Conservation (phyloP, 2,888 invertebrate species). For the Drosophila sordidapex region DNA sequence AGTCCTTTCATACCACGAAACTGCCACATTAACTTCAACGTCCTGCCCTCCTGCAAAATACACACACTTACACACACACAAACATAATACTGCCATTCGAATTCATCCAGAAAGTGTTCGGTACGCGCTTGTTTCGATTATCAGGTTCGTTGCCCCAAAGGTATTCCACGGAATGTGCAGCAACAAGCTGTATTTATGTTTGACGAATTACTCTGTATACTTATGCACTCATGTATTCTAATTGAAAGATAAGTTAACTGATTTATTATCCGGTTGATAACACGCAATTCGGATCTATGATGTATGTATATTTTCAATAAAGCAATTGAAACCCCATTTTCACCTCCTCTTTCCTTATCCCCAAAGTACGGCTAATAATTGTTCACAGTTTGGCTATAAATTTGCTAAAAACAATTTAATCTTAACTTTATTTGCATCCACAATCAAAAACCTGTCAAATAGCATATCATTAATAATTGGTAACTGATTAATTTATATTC, state of each 20-base stretch:
- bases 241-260: constrained; percentile 66
- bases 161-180: constrained; percentile 12
- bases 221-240: constrained; percentile 56
- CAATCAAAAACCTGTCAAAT: constrained; percentile 46
- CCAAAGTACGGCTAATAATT: constrained; percentile 10
- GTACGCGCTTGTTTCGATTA: constrained; percentile 11
- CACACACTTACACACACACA: constrained; percentile 1
- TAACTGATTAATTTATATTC: constrained; percentile 51
- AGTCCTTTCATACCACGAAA: constrained; percentile 53
- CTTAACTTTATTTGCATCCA: constrained; percentile 69
- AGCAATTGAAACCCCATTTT: constrained; percentile 46
- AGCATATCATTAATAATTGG: constrained; percentile 45
- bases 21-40: constrained; percentile 59
- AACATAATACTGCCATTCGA: constrained; percentile 61
- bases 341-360: constrained; percentile 7
- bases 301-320: constrained; percentile 52
- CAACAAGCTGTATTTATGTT: constrained; percentile 30
- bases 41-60: constrained; percentile 28
- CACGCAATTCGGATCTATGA: constrained; percentile 50
- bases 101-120: constrained; percentile 13
- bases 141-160: constrained; percentile 14
- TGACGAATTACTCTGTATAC: constrained; percentile 8
- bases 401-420: constrained; percentile 62
- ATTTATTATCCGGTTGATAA: constrained; percentile 56
- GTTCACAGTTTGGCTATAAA: constrained; percentile 14